Evolutionary conservation across 2,113 vertebrate species (phyloP), one percentile per base, ranked within the genome.

Genomic region (Chelonoidis abingdonii): DNA sequence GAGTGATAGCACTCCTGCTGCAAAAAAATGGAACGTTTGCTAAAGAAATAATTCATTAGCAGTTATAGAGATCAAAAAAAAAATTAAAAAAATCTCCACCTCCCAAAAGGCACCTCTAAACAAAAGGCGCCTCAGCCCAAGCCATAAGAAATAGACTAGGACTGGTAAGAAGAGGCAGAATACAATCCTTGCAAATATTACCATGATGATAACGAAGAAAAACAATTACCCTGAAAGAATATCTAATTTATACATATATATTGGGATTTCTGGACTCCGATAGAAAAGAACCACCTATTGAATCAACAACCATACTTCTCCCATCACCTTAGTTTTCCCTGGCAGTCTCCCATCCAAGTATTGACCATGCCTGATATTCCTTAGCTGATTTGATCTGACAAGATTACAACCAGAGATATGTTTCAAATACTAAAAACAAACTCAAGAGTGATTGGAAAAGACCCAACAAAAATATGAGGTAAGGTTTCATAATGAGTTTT

Each of bases 31-130:
- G 79, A 80, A 59, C 24, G 89, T 44, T 92, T 83, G 83, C 80
- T 92, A 93, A 94, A 69, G n/a, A 92, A 94, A 80, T 50, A 82
- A 25, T 83, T 95, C 89, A 83, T 19, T 27, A 69, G 29, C 53
- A 72, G 22, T 72, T 38, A 72, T 5, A 72, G n/a, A 72, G 8
- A 72, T 6, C 6, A 62, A 4, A 90, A 80, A 85, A 38, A 24
- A 52, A 53, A 94, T 10, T 3, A 47, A 94, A 41, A 94, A 93
- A 90, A 29, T 16, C 29, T 49, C 83, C 92, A 49, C 84, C 88
- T 35, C 41, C 47, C 8, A 76, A 92, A 87, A 3, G 19, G 31
- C 52, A 19, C 12, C 94, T 94, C 92, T 44, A 84, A 96, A 92
- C 83, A 52, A 62, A 41, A 41, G 41, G 41, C 41, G 41, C 41